A percentile compares a stretch with the other conserved stretches of the same genome.
These are phyloP conservation scores for Athrips mouffetella DNA, from an alignment of 2,888 invertebrate genomes.

Conservation along the genomic window DNA sequence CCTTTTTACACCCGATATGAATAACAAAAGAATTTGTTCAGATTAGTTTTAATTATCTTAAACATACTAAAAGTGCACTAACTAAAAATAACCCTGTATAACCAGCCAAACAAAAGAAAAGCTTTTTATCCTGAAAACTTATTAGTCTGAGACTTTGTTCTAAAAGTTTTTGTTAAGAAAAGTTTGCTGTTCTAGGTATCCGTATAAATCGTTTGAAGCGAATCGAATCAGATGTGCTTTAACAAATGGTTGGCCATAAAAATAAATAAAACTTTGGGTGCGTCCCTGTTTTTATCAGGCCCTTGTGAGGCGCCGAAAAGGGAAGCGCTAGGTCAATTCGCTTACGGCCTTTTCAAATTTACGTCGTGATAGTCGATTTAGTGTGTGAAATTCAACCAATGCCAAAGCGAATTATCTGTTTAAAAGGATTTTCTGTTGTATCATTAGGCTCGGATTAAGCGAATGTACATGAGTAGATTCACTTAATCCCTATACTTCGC, in stretches of 20 bases:
- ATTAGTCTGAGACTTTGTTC: too few relatives aligned
- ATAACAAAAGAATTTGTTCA: too few relatives aligned
- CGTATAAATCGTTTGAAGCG: slow-evolving; percentile 17
- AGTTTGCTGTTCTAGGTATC: background rate
- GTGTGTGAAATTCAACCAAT: slow-evolving; percentile 44
- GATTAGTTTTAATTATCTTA: too few relatives aligned
- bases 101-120: too few relatives aligned
- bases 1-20: too few relatives aligned
- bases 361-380: slow-evolving; percentile 48
- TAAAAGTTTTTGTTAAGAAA: background rate
- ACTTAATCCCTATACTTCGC: too few relatives aligned
- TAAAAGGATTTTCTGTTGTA: too few relatives aligned
- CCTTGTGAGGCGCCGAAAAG: slow-evolving; percentile 39
- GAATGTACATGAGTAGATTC: too few relatives aligned
- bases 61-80: too few relatives aligned
- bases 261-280: slow-evolving; percentile 58
- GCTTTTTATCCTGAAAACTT: too few relatives aligned
- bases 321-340: slow-evolving; percentile 45
- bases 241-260: slow-evolving; percentile 55
- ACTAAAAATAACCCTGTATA: too few relatives aligned
- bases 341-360: slow-evolving; percentile 42
- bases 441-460: too few relatives aligned
- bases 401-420: slow-evolving; percentile 21
- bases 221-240: slow-evolving; percentile 46
- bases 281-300: slow-evolving; percentile 45